phyloP scores from a whole-genome alignment of 53 echinoderm and acorn worm species.

The Luidia sarsii region DNA sequence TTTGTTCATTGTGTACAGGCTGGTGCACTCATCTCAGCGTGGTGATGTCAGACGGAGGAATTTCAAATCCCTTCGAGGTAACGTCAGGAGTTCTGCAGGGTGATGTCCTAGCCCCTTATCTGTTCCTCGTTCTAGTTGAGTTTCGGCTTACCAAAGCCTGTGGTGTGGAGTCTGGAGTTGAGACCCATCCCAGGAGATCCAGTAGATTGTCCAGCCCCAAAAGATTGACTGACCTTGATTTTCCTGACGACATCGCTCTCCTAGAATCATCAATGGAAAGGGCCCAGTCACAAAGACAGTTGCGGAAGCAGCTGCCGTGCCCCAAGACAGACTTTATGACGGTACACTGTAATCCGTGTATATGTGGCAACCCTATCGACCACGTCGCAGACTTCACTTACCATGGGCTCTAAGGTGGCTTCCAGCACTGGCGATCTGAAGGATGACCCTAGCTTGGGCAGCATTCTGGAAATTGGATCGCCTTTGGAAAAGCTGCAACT shows the following conservation, averaged over 20 bases:
- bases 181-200: slow-evolving; percentile 41
- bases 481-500: no score
- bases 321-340: slow-evolving; percentile 45
- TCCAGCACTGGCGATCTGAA: no score
- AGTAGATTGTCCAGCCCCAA: slow-evolving; percentile 49
- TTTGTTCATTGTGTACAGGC: no score
- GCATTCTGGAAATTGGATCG: no score
- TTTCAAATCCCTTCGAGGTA: slow-evolving; percentile 17
- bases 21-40: no score
- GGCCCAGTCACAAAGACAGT: slow-evolving; percentile 57
- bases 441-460: no score
- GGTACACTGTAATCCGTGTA: slow-evolving; percentile 18
- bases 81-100: slow-evolving; percentile 30
- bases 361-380: slow-evolving; percentile 15
- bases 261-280: slow-evolving; percentile 44
- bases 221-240: slow-evolving; percentile 52
- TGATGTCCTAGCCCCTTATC: slow-evolving; percentile 24
- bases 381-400: slow-evolving; percentile 44
- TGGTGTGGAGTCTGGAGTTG: background rate
- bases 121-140: slow-evolving; percentile 22
- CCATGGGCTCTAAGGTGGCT: no score
- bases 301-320: no score
- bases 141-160: background rate
- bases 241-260: slow-evolving; percentile 56
- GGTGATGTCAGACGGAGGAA: no score